Percentiles rank a stretch among this genome's conserved stretches.
Evolutionary conservation across 1,140 invertebrate genomes (phyloP).

Genomic region (Diploscapter pachys): DNA sequence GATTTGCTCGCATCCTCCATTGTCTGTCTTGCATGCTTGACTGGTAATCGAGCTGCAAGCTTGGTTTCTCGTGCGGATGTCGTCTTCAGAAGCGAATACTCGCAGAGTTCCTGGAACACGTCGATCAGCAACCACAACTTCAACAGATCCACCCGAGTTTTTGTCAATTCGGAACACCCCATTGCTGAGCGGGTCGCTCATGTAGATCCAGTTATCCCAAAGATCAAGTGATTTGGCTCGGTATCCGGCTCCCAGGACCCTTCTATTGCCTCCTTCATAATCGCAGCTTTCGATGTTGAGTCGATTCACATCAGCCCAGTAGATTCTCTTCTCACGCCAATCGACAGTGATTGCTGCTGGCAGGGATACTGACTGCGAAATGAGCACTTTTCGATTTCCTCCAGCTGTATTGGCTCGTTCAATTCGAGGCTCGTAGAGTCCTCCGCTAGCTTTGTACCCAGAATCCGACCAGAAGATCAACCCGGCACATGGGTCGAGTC

Average conservation of each 20-base stretch:
- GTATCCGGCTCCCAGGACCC: slow-evolving; percentile 61
- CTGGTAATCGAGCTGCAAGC: slow-evolving; percentile 62
- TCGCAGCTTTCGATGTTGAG: slow-evolving; percentile 93
- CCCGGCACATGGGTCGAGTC: slow-evolving; percentile 92
- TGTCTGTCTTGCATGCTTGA: slow-evolving; percentile 83
- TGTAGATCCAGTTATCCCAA: slow-evolving; percentile 76
- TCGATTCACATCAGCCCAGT: slow-evolving; percentile 89
- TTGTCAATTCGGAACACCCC: slow-evolving; percentile 95
- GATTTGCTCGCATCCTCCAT: slow-evolving; percentile 86
- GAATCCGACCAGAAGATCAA: slow-evolving; percentile 53
- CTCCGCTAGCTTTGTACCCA: slow-evolving; percentile 64
- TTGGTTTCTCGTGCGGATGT: slow-evolving; percentile 47
- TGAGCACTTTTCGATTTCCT: slow-evolving; percentile 80
- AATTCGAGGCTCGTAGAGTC: slow-evolving; percentile 70
- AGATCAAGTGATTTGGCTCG: slow-evolving; percentile 56
- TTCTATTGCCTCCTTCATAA: slow-evolving; percentile 74
- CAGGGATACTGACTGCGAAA: slow-evolving; percentile 84
- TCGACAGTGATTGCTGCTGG: slow-evolving; percentile 93
- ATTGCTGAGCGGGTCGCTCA: slow-evolving; percentile 81
- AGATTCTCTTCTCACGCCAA: slow-evolving; percentile 73
- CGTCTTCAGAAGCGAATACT: slow-evolving; percentile 65
- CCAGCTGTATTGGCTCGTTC: slow-evolving; percentile 94
- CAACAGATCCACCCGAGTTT: slow-evolving; percentile 87
- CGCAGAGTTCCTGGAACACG: slow-evolving; percentile 72
- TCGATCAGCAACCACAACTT: slow-evolving; percentile 76